A percentile compares a stretch with the other conserved stretches of the same genome.
These are phyloP conservation scores for Phthorimaea operculella DNA, from an alignment of 1,140 invertebrate genomes.

Conservation along the genomic window DNA sequence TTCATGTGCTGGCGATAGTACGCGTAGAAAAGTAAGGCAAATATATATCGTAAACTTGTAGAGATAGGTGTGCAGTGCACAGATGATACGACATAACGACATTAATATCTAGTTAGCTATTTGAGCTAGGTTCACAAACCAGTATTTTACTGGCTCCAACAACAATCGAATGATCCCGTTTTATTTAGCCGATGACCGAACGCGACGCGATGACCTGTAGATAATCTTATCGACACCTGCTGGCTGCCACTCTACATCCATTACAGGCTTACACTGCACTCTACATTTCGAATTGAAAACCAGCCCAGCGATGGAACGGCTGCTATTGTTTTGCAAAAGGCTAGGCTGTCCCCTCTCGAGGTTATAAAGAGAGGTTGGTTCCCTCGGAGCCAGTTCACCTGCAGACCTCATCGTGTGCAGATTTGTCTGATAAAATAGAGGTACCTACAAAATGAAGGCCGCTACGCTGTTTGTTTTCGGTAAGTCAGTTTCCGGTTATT, in stretches of 20 bases:
- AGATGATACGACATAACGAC: too few species aligned
- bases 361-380: constrained; percentile 34
- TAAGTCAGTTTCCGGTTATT: constrained; percentile 17
- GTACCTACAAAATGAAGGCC: constrained; percentile 37
- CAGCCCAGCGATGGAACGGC: neutral
- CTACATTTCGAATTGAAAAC: neutral
- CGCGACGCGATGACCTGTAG: neutral
- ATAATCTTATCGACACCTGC: neutral
- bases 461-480: constrained; percentile 37
- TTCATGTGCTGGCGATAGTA: too few species aligned
- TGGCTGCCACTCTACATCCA: neutral
- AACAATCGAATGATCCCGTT: too few species aligned
- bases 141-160: too few species aligned
- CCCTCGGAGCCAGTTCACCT: constrained; percentile 27
- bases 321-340: neutral
- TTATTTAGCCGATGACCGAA: too few species aligned
- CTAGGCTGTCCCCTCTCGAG: constrained; percentile 19
- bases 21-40: too few species aligned
- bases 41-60: too few species aligned
- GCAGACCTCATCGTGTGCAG: constrained; percentile 19
- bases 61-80: too few species aligned
- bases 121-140: too few species aligned
- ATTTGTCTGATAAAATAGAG: constrained; percentile 19
- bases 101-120: too few species aligned
- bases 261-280: neutral